Evolutionary conservation across 2,888 invertebrate genomes (phyloP).

Genomic region (Leptarthrus brevirostris): DNA sequence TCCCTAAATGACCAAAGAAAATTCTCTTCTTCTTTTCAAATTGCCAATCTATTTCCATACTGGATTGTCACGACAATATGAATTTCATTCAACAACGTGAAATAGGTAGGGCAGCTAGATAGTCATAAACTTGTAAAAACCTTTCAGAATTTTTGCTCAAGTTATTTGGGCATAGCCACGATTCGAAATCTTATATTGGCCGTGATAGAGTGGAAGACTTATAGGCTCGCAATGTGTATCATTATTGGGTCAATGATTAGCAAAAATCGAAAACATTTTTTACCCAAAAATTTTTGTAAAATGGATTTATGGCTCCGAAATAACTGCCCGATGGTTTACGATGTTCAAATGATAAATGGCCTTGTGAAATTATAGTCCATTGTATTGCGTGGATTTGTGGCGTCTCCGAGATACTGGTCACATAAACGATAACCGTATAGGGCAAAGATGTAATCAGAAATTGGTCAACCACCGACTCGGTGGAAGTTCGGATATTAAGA

Average conservation of each 20-base stretch:
- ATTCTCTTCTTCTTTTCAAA: conserved; percentile 6
- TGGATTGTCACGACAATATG: conserved; percentile 26
- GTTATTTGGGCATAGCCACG: background rate
- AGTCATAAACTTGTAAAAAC: background rate
- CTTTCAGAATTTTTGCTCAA: background rate
- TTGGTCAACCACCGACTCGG: conserved; percentile 1
- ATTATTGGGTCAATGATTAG: conserved; percentile 35
- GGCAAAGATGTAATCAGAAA: background rate
- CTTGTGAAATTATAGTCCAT: background rate
- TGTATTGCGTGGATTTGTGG: background rate
- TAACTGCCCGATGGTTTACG: background rate
- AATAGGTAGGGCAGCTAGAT: background rate
- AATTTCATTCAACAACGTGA: conserved; percentile 11
- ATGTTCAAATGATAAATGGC: background rate
- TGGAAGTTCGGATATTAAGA: background rate
- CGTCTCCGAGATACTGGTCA: conserved; percentile 7
- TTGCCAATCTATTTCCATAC: conserved; percentile 8
- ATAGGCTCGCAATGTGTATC: conserved; percentile 13
- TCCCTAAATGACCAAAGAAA: background rate
- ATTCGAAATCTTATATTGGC: background rate
- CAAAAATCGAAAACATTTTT: background rate
- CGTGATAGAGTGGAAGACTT: conserved; percentile 17
- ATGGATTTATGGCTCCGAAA: conserved; percentile 3
- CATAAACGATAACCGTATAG: background rate
- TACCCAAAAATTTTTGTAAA: background rate